These are phyloP conservation scores for Steinernema scapterisci DNA, from an alignment of 2,888 invertebrate genomes.

Conservation along the genomic window DNA sequence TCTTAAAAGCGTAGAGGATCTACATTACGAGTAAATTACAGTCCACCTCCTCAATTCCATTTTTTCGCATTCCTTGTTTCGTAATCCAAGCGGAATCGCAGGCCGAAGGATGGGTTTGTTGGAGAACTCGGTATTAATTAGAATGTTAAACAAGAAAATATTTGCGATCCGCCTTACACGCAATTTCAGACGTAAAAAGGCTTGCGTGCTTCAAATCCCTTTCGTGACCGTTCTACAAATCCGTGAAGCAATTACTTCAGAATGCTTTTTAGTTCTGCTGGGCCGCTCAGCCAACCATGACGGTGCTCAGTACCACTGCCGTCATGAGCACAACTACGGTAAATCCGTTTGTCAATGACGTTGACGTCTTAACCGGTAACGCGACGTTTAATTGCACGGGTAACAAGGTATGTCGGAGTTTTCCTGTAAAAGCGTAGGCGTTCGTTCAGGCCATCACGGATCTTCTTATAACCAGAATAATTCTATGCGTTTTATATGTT, in stretches of 20 bases:
- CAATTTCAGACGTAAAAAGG: constrained; percentile 10
- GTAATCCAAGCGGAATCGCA: no score
- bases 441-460: constrained; percentile 53
- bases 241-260: background rate
- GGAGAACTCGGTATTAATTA: background rate
- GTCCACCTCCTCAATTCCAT: background rate
- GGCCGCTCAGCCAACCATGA: background rate
- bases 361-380: constrained; percentile 3
- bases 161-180: constrained; percentile 10
- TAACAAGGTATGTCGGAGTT: constrained; percentile 36
- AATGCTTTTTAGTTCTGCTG: background rate
- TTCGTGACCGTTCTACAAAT: background rate
- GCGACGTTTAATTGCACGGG: constrained; percentile 39
- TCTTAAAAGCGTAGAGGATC: background rate
- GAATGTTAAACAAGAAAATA: background rate
- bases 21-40: background rate
- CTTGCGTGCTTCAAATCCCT: background rate
- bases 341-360: constrained; percentile 24
- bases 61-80: background rate
- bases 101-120: no score
- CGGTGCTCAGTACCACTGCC: background rate
- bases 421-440: background rate
- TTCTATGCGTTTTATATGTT: constrained; percentile 73
- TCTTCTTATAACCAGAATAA: constrained; percentile 43
- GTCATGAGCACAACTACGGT: constrained; percentile 21